Percentiles rank a stretch among this genome's conserved stretches.
Conservation (phyloP, 2,888 invertebrate species). For the Bugulina stolonifera region DNA sequence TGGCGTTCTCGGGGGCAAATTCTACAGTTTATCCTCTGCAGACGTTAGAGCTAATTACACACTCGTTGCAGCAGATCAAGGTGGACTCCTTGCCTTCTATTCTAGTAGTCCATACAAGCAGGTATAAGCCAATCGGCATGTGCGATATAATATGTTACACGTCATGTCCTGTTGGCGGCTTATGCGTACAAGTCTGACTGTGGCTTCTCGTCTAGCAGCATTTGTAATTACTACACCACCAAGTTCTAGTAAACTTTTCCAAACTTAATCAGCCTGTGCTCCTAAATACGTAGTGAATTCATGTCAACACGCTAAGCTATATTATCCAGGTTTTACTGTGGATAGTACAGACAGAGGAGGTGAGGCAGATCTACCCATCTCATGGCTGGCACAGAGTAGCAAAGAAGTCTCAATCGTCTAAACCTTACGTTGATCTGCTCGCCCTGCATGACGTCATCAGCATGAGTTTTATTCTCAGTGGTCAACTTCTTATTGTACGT, state of each 20-base stretch:
- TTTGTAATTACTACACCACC: too few species aligned
- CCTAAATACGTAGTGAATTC: too few species aligned
- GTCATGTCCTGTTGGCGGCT: too few species aligned
- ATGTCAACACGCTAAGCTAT: too few species aligned
- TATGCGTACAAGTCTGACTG: too few species aligned
- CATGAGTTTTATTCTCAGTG: background rate
- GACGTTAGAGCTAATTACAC: background rate
- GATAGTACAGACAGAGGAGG: background rate
- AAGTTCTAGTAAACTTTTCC: too few species aligned
- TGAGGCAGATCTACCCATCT: conserved; percentile 6
- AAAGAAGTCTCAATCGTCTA: background rate
- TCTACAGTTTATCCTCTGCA: background rate
- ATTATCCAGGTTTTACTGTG: background rate
- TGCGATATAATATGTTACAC: too few species aligned
- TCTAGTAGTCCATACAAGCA: background rate
- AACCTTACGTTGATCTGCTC: background rate
- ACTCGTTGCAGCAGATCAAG: background rate
- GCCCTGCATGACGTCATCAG: background rate
- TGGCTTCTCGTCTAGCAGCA: too few species aligned
- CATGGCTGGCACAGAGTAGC: background rate
- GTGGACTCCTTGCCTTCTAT: background rate
- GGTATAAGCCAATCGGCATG: too few species aligned
- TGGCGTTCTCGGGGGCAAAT: background rate
- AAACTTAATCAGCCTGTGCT: too few species aligned
- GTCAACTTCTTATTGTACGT: background rate